These are phyloP conservation scores for Dinocampus coccinellae DNA, from an alignment of 2,888 invertebrate species.

Conservation along the genomic window DNA sequence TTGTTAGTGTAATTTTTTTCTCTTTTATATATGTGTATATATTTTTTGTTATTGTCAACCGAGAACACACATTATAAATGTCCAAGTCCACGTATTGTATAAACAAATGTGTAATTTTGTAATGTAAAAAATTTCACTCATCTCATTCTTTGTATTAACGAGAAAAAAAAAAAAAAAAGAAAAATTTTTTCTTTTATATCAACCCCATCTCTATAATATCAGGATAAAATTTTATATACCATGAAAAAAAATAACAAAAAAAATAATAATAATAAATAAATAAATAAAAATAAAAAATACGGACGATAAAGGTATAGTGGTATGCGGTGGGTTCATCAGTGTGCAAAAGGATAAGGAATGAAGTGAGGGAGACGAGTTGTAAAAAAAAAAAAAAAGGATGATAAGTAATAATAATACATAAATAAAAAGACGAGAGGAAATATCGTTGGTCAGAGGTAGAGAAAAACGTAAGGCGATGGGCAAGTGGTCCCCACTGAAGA, in stretches of 20 bases:
- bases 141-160: not conserved
- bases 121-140: too few species aligned
- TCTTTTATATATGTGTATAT: too few species aligned
- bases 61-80: too few species aligned
- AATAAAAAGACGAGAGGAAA: conserved; percentile 10
- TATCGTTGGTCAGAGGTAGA: conserved; percentile 1
- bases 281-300: too few species aligned
- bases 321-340: conserved; percentile 34
- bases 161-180: conserved; percentile 60
- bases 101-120: too few species aligned
- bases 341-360: conserved; percentile 35
- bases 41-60: not conserved
- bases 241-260: too few species aligned
- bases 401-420: conserved; percentile 17
- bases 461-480: conserved; percentile 13
- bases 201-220: conserved; percentile 53
- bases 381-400: conserved; percentile 33
- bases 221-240: conserved; percentile 56
- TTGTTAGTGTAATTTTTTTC: too few species aligned
- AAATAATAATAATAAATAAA: too few species aligned
- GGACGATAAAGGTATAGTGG: too few species aligned
- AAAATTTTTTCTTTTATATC: conserved; percentile 39
- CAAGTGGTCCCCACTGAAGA: conserved; percentile 41
- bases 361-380: too few species aligned
- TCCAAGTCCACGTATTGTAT: too few species aligned